Evolutionary conservation across 1,140 invertebrate genomes (phyloP).

Genomic region (Euwallacea similis): DNA sequence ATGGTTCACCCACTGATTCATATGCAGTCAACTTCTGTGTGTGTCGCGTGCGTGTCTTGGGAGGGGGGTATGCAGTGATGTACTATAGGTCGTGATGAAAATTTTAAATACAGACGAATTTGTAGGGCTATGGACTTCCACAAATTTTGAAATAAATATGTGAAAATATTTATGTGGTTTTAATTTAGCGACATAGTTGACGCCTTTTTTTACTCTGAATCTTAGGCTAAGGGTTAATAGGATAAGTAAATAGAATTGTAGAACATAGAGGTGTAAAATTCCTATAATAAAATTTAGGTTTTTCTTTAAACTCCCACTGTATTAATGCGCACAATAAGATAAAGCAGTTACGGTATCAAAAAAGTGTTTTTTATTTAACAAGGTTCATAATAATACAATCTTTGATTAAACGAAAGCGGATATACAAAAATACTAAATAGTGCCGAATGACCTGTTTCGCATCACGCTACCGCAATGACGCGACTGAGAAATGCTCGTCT

Average conservation of each 20-base stretch:
- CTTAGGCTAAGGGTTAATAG: slow-evolving; percentile 32
- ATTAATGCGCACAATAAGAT: not conserved
- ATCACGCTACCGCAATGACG: no score
- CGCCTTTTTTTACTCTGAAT: slow-evolving; percentile 36
- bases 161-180: slow-evolving; percentile 44
- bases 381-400: no score
- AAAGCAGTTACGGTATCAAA: slow-evolving; percentile 3
- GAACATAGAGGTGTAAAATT: slow-evolving; percentile 36
- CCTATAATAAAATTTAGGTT: slow-evolving; percentile 35
- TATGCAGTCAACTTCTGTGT: no score
- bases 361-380: slow-evolving; percentile 26
- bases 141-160: slow-evolving; percentile 56
- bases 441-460: no score
- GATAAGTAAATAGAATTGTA: slow-evolving; percentile 34
- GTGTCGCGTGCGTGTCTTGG: no score
- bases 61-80: slow-evolving; percentile 14
- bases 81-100: slow-evolving; percentile 6
- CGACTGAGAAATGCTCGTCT: no score
- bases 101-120: slow-evolving; percentile 41
- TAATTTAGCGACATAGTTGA: slow-evolving; percentile 32
- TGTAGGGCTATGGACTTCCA: slow-evolving; percentile 56
- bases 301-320: slow-evolving; percentile 25
- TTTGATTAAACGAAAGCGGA: no score
- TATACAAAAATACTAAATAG: no score
- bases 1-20: slow-evolving; percentile 46